phyloP scores from a whole-genome alignment of 64 coral and sea anemone genomes.

The Platygyra sinensis region DNA sequence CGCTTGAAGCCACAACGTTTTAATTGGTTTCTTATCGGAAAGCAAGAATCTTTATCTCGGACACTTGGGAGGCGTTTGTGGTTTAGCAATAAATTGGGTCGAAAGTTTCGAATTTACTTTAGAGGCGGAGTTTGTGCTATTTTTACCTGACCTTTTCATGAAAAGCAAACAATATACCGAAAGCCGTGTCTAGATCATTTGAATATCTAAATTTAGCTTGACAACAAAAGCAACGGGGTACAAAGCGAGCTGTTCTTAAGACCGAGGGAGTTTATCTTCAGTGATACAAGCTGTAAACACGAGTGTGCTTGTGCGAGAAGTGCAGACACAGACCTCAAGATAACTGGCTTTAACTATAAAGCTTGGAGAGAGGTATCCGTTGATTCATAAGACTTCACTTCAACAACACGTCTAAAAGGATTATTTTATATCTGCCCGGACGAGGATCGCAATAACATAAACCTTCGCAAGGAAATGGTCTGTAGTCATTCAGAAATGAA shows the following conservation, averaged over 20 bases:
- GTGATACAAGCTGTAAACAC: not conserved
- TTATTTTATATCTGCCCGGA: conserved; percentile 10
- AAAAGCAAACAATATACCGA: conserved; percentile 39
- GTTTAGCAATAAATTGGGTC: conserved; percentile 9
- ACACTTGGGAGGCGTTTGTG: not conserved
- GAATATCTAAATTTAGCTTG: conserved; percentile 47
- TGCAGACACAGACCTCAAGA: not conserved
- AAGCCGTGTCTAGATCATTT: conserved; percentile 32
- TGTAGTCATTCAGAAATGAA: conserved; percentile 52
- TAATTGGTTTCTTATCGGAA: conserved; percentile 23
- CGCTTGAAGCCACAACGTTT: not conserved
- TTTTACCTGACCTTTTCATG: conserved; percentile 53
- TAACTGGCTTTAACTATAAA: not conserved
- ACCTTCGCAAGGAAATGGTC: conserved; percentile 18
- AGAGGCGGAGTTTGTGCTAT: conserved; percentile 36
- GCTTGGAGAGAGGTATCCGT: not conserved
- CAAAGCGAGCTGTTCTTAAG: not conserved
- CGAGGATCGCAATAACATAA: not conserved
- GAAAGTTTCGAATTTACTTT: conserved; percentile 44
- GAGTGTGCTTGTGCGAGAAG: not conserved
- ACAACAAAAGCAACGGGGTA: not conserved
- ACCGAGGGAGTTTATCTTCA: not conserved
- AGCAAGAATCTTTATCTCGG: conserved; percentile 16
- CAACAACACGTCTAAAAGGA: not conserved
- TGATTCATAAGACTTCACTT: not conserved